Conservation (phyloP, 2,888 invertebrate species). For the Tetheella fluctuosa region DNA sequence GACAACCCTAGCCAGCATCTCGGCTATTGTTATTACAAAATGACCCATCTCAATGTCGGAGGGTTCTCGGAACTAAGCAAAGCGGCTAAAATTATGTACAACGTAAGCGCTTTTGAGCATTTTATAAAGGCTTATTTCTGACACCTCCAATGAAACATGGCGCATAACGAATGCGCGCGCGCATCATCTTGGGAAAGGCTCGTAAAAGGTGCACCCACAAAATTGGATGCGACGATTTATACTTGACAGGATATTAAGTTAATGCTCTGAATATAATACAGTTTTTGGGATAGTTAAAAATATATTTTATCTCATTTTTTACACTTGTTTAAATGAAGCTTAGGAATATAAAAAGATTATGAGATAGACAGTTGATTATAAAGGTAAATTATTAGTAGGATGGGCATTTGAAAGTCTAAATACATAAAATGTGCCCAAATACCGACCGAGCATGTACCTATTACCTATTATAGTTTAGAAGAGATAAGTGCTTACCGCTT, state of each 20-base stretch:
- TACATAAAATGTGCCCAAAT: not conserved
- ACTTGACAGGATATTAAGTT: constrained; percentile 37
- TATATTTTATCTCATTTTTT: not conserved
- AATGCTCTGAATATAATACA: constrained; percentile 16
- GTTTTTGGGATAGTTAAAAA: not conserved
- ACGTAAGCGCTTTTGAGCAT: constrained; percentile 66
- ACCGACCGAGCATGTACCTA: no score
- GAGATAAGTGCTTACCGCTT: no score
- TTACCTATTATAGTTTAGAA: no score
- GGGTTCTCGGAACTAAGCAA: constrained; percentile 66
- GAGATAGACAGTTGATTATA: not conserved
- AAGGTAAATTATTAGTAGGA: not conserved
- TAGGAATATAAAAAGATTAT: not conserved
- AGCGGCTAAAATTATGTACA: constrained; percentile 49
- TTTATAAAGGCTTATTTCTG: constrained; percentile 79
- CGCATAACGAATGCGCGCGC: constrained; percentile 66
- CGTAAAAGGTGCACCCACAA: constrained; percentile 53
- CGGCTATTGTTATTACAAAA: constrained; percentile 78
- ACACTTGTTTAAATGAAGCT: not conserved
- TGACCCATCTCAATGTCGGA: constrained; percentile 83
- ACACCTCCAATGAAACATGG: constrained; percentile 79
- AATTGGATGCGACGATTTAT: constrained; percentile 59
- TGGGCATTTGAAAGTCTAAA: not conserved
- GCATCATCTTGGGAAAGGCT: constrained; percentile 43
- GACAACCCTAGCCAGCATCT: constrained; percentile 57